Conservation (phyloP, 2,113 vertebrate genomes). For the Tachycineta bicolor region DNA sequence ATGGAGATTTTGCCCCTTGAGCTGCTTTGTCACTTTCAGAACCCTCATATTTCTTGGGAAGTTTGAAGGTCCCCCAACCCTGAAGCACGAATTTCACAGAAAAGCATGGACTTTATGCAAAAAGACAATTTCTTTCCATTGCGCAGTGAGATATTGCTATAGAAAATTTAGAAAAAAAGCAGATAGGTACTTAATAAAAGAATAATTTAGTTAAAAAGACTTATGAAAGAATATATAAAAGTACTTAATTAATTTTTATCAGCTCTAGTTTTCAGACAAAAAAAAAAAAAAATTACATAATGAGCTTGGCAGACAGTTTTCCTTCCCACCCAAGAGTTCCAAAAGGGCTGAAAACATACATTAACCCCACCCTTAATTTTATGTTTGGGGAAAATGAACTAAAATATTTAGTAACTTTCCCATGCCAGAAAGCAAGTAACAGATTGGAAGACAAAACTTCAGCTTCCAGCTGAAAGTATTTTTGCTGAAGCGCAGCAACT, state of each 20-base stretch:
- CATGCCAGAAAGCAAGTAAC: neutral
- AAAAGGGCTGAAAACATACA: neutral
- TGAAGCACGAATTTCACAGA: neutral
- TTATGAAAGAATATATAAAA: neutral
- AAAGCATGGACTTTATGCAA: neutral
- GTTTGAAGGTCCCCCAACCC: neutral
- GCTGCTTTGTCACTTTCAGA: neutral
- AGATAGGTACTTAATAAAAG: neutral
- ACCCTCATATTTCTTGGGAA: neutral
- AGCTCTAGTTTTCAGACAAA: neutral
- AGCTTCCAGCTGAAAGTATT: neutral
- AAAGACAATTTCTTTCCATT: neutral
- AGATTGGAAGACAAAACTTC: neutral
- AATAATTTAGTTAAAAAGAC: neutral
- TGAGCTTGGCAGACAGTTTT: neutral
- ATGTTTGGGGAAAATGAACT: neutral
- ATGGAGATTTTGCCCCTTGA: neutral
- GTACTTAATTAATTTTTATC: neutral
- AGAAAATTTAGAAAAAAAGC: neutral
- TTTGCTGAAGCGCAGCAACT: neutral
- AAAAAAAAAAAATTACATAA: neutral
- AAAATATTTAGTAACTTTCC: neutral
- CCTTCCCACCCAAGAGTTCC: neutral
- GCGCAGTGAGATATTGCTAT: neutral
- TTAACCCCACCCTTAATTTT: neutral